Evolutionary conservation across 2,113 vertebrate genomes (phyloP).

Genomic region (Petrocephalus microphthalmus): DNA sequence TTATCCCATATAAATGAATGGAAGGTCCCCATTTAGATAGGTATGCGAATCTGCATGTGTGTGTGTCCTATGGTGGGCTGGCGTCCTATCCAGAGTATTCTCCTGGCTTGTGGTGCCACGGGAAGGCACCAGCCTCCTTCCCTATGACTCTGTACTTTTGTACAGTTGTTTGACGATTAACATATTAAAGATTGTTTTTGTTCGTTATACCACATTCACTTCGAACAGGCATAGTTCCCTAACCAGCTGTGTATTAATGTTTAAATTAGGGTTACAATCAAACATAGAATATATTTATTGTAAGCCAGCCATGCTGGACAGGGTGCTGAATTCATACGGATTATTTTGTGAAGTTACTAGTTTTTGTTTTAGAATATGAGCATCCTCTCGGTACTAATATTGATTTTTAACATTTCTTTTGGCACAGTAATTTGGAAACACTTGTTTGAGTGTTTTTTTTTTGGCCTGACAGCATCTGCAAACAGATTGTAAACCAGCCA

Average conservation of each 20-base stretch:
- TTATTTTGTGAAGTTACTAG: not conserved
- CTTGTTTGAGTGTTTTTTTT: not conserved
- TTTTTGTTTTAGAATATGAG: slow-evolving; percentile 3
- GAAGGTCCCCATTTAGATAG: no score
- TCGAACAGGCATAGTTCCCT: not conserved
- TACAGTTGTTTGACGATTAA: not conserved
- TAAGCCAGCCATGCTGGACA: not conserved
- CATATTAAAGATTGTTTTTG: not conserved
- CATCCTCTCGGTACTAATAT: slow-evolving; percentile 11
- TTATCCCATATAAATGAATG: no score
- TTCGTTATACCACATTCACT: not conserved
- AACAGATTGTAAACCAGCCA: slow-evolving; percentile 19
- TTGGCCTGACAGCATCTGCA: slow-evolving; percentile 27
- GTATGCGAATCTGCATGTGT: not conserved
- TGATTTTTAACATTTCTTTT: slow-evolving; percentile 19
- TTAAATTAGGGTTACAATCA: not conserved
- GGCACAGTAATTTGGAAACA: slow-evolving; percentile 17
- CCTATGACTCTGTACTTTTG: not conserved
- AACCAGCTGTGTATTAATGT: not conserved
- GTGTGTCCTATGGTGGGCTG: not conserved
- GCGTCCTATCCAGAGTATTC: not conserved
- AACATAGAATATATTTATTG: not conserved
- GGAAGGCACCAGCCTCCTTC: not conserved
- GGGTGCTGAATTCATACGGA: not conserved
- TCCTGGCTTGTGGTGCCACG: not conserved